phyloP scores from a whole-genome alignment of 1,140 invertebrate species.

The Trypoxylus dichotomus region DNA sequence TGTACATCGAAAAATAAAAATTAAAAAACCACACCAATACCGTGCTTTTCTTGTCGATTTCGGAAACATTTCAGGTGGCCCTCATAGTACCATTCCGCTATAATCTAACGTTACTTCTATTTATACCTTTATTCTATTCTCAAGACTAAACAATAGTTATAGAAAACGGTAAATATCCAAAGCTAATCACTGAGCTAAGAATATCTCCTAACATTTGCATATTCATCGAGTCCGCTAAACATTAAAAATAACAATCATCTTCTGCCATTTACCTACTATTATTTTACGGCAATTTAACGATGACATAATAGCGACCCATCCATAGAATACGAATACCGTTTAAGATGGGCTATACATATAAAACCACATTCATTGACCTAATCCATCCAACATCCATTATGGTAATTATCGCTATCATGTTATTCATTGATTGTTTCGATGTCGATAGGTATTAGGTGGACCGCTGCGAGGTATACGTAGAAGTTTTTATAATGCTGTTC shows the following conservation, averaged over 20 bases:
- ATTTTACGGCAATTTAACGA: background rate
- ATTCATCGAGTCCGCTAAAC: too few species aligned
- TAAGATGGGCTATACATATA: background rate
- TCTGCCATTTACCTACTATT: background rate
- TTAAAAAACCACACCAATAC: too few species aligned
- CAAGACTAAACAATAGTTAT: too few species aligned
- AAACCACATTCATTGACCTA: background rate
- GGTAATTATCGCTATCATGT: background rate
- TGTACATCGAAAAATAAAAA: too few species aligned
- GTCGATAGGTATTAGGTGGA: background rate
- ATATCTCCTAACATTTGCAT: too few species aligned
- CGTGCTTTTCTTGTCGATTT: too few species aligned
- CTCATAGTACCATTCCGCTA: too few species aligned
- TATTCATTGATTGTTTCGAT: background rate
- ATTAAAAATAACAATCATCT: background rate
- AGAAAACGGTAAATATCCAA: too few species aligned
- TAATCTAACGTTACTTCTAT: too few species aligned
- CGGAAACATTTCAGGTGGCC: too few species aligned
- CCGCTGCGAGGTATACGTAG: background rate
- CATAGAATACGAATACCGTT: background rate
- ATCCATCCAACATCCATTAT: background rate
- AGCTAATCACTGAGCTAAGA: too few species aligned
- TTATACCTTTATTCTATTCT: too few species aligned
- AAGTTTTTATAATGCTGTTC: background rate
- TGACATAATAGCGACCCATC: background rate